These are phyloP conservation scores for Calliphora vicina DNA, from an alignment of 1,140 invertebrate genomes.

Conservation along the genomic window DNA sequence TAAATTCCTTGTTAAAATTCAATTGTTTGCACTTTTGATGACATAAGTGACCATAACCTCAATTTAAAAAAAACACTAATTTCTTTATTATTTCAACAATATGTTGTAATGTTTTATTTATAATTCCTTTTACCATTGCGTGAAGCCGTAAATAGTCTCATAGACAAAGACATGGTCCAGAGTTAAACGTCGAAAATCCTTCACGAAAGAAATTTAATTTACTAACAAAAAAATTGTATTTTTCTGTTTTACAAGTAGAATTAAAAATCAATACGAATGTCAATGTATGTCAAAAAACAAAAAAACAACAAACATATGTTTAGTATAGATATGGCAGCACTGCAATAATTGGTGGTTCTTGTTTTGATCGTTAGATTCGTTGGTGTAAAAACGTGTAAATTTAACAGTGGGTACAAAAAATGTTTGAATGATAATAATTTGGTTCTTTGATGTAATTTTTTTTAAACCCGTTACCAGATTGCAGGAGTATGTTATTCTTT, in stretches of 20 bases:
- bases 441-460: no score
- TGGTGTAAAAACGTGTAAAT: no score
- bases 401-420: no score
- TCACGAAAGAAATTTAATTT: conserved; percentile 11
- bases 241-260: not conserved
- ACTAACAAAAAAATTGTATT: conserved; percentile 17
- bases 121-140: conserved; percentile 24
- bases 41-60: conserved; percentile 42
- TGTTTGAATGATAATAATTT: no score
- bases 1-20: not conserved
- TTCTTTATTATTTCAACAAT: not conserved
- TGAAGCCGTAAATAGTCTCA: conserved; percentile 36
- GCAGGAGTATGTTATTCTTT: no score
- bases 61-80: not conserved
- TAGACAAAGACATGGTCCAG: conserved; percentile 23
- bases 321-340: not conserved
- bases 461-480: no score
- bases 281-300: not conserved
- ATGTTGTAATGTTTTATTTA: not conserved
- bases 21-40: conserved; percentile 37
- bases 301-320: not conserved
- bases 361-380: conserved; percentile 6
- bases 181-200: not conserved
- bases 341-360: not conserved
- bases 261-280: not conserved